phyloP scores from a whole-genome alignment of 2,888 invertebrate species.

The Acleris literana region DNA sequence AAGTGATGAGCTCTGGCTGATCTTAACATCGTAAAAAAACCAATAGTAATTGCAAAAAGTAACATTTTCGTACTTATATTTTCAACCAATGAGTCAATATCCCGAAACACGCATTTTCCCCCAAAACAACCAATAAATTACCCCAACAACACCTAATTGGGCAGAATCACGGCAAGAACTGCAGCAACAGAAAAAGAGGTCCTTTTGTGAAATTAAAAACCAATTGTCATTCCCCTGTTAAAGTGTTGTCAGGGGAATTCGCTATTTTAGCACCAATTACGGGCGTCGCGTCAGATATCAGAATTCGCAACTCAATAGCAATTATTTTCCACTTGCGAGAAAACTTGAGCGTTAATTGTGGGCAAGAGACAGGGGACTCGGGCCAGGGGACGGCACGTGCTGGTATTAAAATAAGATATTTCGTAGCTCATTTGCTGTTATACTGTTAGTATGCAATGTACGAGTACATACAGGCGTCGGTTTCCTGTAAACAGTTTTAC shows the following conservation, averaged over 20 bases:
- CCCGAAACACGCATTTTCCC: not conserved
- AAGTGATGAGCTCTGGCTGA: not conserved
- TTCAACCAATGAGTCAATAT: not conserved
- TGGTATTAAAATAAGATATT: not conserved
- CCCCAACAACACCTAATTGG: constrained; percentile 26
- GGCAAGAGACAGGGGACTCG: constrained; percentile 20
- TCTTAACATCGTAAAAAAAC: not conserved
- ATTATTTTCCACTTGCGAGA: constrained; percentile 73
- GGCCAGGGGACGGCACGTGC: not conserved
- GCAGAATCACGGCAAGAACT: constrained; percentile 29
- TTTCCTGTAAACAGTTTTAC: too few relatives aligned
- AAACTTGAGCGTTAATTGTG: constrained; percentile 73
- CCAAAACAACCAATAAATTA: constrained; percentile 19
- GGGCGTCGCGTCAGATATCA: constrained; percentile 64
- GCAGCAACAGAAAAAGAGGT: constrained; percentile 25
- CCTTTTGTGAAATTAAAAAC: constrained; percentile 29
- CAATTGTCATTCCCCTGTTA: constrained; percentile 43
- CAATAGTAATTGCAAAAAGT: not conserved
- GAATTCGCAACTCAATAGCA: constrained; percentile 72
- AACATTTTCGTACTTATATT: too few relatives aligned
- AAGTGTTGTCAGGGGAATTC: constrained; percentile 58
- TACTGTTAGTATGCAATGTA: too few relatives aligned
- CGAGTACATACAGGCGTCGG: too few relatives aligned
- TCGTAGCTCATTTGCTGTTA: not conserved
- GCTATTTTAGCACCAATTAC: constrained; percentile 75